Evolutionary conservation across 2,113 vertebrate species (phyloP), one percentile per base, ranked within the genome.

Genomic region (Antennarius striatus): DNA sequence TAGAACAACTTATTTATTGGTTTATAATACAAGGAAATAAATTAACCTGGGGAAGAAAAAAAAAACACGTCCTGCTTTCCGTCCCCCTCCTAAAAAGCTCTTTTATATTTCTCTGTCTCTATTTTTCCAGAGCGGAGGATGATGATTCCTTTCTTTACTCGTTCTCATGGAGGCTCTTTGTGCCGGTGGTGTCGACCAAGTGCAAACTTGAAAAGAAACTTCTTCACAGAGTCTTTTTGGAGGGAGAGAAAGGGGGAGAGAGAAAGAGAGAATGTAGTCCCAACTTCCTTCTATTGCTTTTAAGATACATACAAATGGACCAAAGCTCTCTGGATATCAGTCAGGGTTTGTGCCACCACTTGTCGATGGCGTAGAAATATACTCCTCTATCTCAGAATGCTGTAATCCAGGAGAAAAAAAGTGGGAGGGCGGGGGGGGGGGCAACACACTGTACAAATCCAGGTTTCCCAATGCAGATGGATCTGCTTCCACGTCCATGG

Each of bases 21-120:
- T 80, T 81, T 90, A 88, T 90, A 85, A 90, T 92, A 92, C 88
- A 92, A 92, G 89, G 70, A 91, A 93, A 92, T 92, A 93, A 93
- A 92, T 92, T 81, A 92, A 86, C 67, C 67, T 40, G 56, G 63
- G 53, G 32, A 7, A 7, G 32, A 7, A 15, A 56, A 67, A 45
- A 68, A 46, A 7, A 9, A 22, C 56, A 13, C 14, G 5, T 63
- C 14, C 4, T 57, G 28, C 50, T 60, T 59, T 69, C 73, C 47
- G 32, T 68, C 60, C 68, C 73, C 47, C 43, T 68, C 60, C 60
- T 47, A 11, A 50, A 79, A 82, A 75, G 61, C 68, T 79, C 54
- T 74, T 43, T 10, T 43, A 11, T 43, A 36, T 84, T 77, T 50
- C 68, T 67, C 61, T 61, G 48, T 61, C 59, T 82, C 52, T 51